A percentile compares a stretch with the other conserved stretches of the same genome.
Evolutionary conservation across 2,797 vertebrate genomes (phyloP).

Genomic region (Gastrophryne carolinensis): DNA sequence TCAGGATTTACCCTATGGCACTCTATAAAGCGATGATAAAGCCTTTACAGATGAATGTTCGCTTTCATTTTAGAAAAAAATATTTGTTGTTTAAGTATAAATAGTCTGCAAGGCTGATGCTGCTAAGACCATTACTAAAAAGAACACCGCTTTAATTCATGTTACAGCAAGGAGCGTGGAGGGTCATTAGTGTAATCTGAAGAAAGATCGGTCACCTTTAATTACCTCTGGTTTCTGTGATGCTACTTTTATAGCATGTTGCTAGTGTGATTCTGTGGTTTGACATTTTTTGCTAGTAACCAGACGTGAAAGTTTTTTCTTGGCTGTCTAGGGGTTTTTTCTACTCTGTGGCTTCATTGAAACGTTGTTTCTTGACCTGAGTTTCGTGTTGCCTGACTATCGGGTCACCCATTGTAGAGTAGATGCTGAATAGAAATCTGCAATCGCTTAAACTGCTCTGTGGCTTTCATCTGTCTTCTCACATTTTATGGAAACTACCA

Average conservation of each 20-base stretch:
- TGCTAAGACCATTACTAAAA: slow-evolving; percentile 12
- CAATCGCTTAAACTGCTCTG: slow-evolving; percentile 48
- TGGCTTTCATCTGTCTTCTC: slow-evolving; percentile 35
- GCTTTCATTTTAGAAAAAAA: no score
- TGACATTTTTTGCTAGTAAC: slow-evolving; percentile 2
- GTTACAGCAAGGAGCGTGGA: neutral
- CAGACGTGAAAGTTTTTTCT: slow-evolving; percentile 47
- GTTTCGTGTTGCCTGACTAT: slow-evolving; percentile 15
- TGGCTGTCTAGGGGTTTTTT: slow-evolving; percentile 16
- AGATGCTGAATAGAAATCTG: slow-evolving; percentile 47
- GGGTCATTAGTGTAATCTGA: slow-evolving; percentile 7
- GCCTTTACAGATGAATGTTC: no score
- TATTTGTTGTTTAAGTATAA: neutral
- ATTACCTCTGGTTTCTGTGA: neutral
- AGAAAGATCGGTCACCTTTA: neutral
- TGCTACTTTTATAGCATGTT: neutral
- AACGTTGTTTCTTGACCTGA: slow-evolving; percentile 4
- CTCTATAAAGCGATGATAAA: no score
- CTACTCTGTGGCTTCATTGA: slow-evolving; percentile 38
- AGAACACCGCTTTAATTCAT: neutral
- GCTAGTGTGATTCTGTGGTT: slow-evolving; percentile 1
- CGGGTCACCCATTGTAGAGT: slow-evolving; percentile 44
- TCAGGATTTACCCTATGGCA: no score
- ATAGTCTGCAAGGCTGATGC: neutral
- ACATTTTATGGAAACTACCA: slow-evolving; percentile 51